Conservation (phyloP, 2,113 vertebrate genomes). For the Melanocharis versteri region DNA sequence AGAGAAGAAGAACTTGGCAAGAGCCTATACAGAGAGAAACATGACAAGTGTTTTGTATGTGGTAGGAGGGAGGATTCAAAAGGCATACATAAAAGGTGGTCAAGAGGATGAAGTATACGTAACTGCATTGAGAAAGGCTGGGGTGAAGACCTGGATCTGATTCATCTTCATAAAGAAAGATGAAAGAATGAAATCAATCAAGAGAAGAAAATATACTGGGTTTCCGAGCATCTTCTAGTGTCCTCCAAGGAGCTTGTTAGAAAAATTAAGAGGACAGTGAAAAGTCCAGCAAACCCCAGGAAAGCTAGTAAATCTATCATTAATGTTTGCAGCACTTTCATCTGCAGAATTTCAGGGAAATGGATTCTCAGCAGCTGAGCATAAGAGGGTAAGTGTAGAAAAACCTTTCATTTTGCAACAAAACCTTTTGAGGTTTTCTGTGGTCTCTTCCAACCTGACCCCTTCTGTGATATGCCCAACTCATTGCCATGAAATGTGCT, state of each 20-base stretch:
- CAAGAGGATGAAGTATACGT: not conserved
- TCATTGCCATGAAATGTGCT: not conserved
- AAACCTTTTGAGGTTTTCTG: not conserved
- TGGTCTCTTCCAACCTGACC: not conserved
- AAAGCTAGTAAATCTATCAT: not conserved
- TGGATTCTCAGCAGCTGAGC: not conserved
- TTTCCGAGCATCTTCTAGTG: not conserved
- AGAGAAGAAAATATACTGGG: not conserved
- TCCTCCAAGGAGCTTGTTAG: constrained; percentile 24
- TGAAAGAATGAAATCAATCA: constrained; percentile 35
- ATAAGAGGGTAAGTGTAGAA: not conserved
- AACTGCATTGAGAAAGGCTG: not conserved
- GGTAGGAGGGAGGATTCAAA: not conserved
- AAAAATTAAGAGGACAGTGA: constrained; percentile 24
- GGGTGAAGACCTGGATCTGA: not conserved
- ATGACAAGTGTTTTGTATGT: not conserved
- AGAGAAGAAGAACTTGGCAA: not conserved
- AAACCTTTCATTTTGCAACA: not conserved
- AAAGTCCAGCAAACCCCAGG: not conserved
- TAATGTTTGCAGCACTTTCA: constrained; percentile 12
- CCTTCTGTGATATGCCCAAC: not conserved
- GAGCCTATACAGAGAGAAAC: not conserved
- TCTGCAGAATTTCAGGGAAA: constrained; percentile 3
- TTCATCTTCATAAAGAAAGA: constrained; percentile 23
- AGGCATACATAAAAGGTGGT: not conserved